Evolutionary conservation across 2,797 vertebrate genomes (phyloP).

Genomic region (Lycodopsis pacificus): DNA sequence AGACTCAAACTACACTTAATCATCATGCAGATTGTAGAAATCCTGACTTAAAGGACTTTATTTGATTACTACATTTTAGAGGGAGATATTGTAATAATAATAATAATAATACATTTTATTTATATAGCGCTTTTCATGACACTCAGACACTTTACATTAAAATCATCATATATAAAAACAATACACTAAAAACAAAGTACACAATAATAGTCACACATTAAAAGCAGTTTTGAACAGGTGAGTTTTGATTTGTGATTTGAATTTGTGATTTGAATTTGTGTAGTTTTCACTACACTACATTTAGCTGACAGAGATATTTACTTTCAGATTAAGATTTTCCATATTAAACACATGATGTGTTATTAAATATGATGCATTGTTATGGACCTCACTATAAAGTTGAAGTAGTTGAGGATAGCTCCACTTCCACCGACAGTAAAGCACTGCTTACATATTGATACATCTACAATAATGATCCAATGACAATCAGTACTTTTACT

Average conservation of each 20-base stretch:
- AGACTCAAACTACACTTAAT: not conserved
- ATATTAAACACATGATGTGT: not conserved
- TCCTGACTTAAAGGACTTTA: not conserved
- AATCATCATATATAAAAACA: no score
- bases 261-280: no score
- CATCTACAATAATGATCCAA: not conserved
- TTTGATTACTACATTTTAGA: not conserved
- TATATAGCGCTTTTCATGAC: no score
- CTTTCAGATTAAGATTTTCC: not conserved
- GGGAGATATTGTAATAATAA: not conserved
- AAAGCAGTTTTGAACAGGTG: no score
- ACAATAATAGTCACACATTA: no score
- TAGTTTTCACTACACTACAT: not conserved
- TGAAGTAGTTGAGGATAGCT: not conserved
- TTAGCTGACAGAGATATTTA: not conserved
- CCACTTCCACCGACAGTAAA: not conserved
- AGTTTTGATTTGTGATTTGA: no score
- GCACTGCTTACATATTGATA: no score
- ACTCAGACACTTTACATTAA: no score
- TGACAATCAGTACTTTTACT: not conserved
- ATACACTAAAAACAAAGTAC: no score
- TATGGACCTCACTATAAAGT: no score
- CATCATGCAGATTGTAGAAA: not conserved
- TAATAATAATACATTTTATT: no score
- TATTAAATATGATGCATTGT: not conserved